Conservation (phyloP, 2,888 invertebrate genomes). For the Melanostoma mellinum region DNA sequence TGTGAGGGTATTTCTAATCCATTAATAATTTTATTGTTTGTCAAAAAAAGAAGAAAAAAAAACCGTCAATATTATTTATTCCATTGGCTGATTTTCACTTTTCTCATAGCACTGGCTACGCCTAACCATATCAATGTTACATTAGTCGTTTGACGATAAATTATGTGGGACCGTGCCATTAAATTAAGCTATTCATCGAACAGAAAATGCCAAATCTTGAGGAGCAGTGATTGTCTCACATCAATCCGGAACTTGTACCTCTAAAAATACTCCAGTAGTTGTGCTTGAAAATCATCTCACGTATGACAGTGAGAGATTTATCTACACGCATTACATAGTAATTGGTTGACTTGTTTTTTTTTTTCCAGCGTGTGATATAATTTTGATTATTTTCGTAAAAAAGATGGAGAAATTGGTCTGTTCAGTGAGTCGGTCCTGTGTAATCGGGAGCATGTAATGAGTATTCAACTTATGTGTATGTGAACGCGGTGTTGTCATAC, state of each 20-base stretch:
- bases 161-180: constrained; percentile 15
- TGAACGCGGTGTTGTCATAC: constrained; percentile 47
- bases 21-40: constrained; percentile 49
- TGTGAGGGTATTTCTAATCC: constrained; percentile 67
- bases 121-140: background rate
- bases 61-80: constrained; percentile 61
- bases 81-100: constrained; percentile 56
- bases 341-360: constrained; percentile 10
- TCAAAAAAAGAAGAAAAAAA: constrained; percentile 32
- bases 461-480: constrained; percentile 50
- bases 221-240: constrained; percentile 12
- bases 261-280: constrained; percentile 23
- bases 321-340: constrained; percentile 63
- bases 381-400: constrained; percentile 71
- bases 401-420: constrained; percentile 56
- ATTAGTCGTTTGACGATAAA: background rate
- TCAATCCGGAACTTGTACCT: constrained; percentile 17
- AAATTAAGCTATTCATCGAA: constrained; percentile 27
- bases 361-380: constrained; percentile 62
- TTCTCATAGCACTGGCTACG: constrained; percentile 22
- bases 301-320: constrained; percentile 66
- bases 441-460: constrained; percentile 61
- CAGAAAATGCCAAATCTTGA: constrained; percentile 43
- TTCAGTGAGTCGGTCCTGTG: constrained; percentile 40
- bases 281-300: constrained; percentile 48